Evolutionary conservation across 2,888 invertebrate genomes (phyloP).

Genomic region (Ceraclea dissimilis): DNA sequence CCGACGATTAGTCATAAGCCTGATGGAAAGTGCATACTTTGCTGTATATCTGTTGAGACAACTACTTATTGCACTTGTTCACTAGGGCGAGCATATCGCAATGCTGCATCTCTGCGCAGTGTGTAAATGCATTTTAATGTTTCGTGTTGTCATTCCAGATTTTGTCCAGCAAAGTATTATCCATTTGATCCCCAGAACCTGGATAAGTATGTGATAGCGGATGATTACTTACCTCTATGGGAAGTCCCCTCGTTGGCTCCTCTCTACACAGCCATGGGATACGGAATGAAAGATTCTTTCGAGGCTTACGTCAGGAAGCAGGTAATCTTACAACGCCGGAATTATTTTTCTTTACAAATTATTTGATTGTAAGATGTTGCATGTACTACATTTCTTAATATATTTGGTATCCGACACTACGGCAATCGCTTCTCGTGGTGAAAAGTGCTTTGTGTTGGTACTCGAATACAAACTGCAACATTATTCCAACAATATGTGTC

Average conservation of each 20-base stretch:
- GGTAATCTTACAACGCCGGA: conserved; percentile 29
- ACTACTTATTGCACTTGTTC: too few relatives aligned
- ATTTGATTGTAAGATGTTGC: neutral
- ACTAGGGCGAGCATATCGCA: too few relatives aligned
- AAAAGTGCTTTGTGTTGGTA: neutral
- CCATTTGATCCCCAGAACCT: conserved; percentile 75
- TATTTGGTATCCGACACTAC: too few relatives aligned
- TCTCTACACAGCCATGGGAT: conserved; percentile 63
- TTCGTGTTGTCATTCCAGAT: conserved; percentile 56
- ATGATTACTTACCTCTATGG: conserved; percentile 93
- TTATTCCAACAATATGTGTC: too few relatives aligned
- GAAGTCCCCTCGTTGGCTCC: conserved; percentile 71
- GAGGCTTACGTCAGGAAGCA: conserved; percentile 62
- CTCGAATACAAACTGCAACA: too few relatives aligned
- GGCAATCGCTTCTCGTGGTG: neutral
- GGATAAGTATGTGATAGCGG: conserved; percentile 90
- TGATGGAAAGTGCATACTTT: too few relatives aligned
- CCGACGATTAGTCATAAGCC: too few relatives aligned
- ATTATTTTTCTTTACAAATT: too few relatives aligned
- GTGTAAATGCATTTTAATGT: too few relatives aligned
- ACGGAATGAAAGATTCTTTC: conserved; percentile 80
- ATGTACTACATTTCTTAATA: neutral
- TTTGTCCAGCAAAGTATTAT: conserved; percentile 81
- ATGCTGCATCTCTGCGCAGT: too few relatives aligned
- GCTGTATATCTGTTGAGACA: too few relatives aligned